A percentile compares a stretch with the other conserved stretches of the same genome.
phyloP scores from a whole-genome alignment of 2,797 vertebrate genomes.

The Cyprinodon diabolis region DNA sequence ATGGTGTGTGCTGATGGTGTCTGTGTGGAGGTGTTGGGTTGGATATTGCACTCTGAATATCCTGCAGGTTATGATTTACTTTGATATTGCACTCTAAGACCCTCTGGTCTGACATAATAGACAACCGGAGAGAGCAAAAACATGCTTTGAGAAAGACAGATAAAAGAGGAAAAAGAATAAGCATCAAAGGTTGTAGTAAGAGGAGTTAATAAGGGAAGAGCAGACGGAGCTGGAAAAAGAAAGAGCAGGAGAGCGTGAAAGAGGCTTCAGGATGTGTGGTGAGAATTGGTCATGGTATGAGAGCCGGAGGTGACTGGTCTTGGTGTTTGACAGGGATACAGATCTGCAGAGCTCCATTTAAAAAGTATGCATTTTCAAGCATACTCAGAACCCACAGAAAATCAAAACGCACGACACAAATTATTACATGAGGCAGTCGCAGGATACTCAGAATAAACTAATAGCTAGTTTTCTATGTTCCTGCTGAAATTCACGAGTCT shows the following conservation, averaged over 20 bases:
- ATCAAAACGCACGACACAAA: background rate
- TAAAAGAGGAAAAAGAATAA: conserved; percentile 22
- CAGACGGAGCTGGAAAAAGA: conserved; percentile 18
- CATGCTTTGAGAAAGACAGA: conserved; percentile 26
- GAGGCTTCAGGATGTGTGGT: conserved; percentile 7
- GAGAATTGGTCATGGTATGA: conserved; percentile 21
- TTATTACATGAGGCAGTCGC: background rate
- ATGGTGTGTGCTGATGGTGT: conserved; percentile 18
- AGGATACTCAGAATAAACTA: background rate
- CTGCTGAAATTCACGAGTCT: background rate
- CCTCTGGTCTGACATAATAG: conserved; percentile 32
- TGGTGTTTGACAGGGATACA: conserved; percentile 19
- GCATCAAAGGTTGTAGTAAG: conserved; percentile 31
- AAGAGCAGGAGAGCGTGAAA: conserved; percentile 33
- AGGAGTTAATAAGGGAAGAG: conserved; percentile 46
- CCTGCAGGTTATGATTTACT: conserved; percentile 67
- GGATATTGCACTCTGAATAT: conserved; percentile 53
- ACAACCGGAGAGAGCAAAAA: conserved; percentile 15
- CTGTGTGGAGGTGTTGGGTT: conserved; percentile 24
- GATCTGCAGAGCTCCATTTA: background rate
- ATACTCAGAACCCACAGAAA: background rate
- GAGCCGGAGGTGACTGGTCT: conserved; percentile 11
- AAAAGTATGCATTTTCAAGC: conserved; percentile 12
- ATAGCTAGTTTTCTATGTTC: background rate
- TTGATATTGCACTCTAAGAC: conserved; percentile 60